Evolutionary conservation across 2,797 vertebrate genomes (phyloP), one percentile per base, ranked within the genome.

Genomic region (Catamblyrhynchus diadema): DNA sequence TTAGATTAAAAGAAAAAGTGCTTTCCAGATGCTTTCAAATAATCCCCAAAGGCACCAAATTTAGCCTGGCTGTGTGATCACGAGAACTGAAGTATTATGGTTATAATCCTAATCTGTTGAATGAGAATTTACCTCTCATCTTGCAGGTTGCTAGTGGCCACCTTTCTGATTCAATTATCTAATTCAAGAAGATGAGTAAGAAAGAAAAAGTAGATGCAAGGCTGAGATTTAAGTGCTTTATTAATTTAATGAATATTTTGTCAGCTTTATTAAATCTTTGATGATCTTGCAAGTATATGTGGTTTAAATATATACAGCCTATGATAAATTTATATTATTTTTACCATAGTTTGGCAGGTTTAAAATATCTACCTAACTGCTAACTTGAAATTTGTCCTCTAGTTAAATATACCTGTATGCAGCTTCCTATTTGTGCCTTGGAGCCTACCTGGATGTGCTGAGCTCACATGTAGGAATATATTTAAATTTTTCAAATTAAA

Each of bases 241-340:
- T 93, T 91, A 80, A 50, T 86, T 82, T 73, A 44, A 53, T 83
- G 25, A 88, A 47, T 45, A 62, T 5, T 45, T 61, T 88, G 51
- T 92, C 47, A 83, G 77, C 30, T 91, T 97, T 86, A 94, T 94
- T 91, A 95, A 96, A 65, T 69, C 65, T 84, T 97, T 95, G 32
- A 61, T 83, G 67, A 92, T 80, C n/a, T 88, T 93, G 7, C 32
- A 95, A 79, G 51, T 4, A 6, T 70, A 61, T 74, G 50, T 71
- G 10, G 19, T 64, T 88, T 71, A 89, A 61, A 79, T 50, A 30
- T 35, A 79, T n/a, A 41, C 5, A 90, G 25, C 12, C 41, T 70
- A 71, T 78, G 37, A 28, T 59, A 77, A 83, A 82, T 81, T 66
- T 62, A 24, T 86, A 65, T 42, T 75, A 45, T 89, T 81, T 22